Evolutionary conservation across 2,113 vertebrate genomes (phyloP).

Genomic region (Dasyurus viverrinus): DNA sequence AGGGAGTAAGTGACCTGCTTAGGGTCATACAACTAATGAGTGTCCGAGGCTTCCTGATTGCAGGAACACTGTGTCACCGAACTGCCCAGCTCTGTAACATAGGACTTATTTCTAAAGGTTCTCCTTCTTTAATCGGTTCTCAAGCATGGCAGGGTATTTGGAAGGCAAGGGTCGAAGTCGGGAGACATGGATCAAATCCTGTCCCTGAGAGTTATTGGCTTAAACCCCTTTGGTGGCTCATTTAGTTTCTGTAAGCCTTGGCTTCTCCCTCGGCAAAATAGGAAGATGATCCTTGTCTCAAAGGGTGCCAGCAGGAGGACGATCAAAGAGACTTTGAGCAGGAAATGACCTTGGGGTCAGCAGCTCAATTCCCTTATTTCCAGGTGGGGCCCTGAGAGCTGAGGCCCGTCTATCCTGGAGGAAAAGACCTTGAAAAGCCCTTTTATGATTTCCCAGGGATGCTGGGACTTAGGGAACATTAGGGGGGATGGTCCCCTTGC

Average conservation of each 20-base stretch:
- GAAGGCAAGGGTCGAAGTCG: too few relatives aligned
- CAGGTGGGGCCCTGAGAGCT: not conserved
- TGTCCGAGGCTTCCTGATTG: not conserved
- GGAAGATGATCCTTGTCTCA: not conserved
- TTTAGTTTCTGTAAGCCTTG: not conserved
- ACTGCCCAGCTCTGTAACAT: not conserved
- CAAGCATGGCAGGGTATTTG: not conserved
- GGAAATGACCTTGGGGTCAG: not conserved
- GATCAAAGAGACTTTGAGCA: not conserved
- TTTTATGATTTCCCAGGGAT: not conserved
- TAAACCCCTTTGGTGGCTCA: not conserved
- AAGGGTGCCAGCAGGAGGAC: not conserved
- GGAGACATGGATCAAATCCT: not conserved
- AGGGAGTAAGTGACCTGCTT: not conserved
- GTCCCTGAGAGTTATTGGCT: not conserved
- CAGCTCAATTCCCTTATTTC: not conserved
- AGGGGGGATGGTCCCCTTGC: not conserved
- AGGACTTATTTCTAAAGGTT: not conserved
- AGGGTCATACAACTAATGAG: not conserved
- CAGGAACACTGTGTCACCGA: not conserved
- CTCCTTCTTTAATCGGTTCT: not conserved
- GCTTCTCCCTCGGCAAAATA: not conserved
- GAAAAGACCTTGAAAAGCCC: not conserved
- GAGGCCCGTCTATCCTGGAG: not conserved
- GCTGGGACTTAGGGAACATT: not conserved